Conservation (phyloP, 2,113 vertebrate genomes). For the Todiramphus saurophagus region DNA sequence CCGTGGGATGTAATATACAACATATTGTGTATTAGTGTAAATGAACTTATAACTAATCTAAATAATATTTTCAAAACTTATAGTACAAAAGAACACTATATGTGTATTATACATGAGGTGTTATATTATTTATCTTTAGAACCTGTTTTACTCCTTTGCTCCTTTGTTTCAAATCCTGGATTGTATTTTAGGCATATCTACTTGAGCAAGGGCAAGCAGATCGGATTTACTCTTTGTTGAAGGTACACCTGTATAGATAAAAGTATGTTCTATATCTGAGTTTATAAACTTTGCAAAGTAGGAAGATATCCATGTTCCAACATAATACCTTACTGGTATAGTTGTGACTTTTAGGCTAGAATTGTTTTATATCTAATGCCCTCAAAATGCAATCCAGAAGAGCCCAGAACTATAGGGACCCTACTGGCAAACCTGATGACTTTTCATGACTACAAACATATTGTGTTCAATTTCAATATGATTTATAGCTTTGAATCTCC, state of each 20-base stretch:
- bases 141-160: neutral
- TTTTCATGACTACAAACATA: neutral
- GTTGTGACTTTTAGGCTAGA: neutral
- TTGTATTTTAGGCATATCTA: neutral
- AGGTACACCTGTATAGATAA: neutral
- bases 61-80: neutral
- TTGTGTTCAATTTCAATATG: neutral
- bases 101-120: too few species aligned
- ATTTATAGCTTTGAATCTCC: neutral
- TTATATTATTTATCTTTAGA: neutral
- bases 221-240: neutral
- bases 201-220: neutral
- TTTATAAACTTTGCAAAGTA: neutral
- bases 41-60: neutral
- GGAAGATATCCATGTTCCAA: neutral
- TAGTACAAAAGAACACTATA: neutral
- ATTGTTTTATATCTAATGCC: neutral
- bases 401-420: neutral
- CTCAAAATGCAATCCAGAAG: neutral
- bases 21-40: neutral
- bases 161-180: neutral
- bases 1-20: neutral
- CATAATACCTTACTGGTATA: neutral
- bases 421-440: neutral
- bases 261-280: neutral